These are phyloP conservation scores for Drosophila yakuba DNA, from an alignment of 1,140 invertebrate species.

Conservation along the genomic window DNA sequence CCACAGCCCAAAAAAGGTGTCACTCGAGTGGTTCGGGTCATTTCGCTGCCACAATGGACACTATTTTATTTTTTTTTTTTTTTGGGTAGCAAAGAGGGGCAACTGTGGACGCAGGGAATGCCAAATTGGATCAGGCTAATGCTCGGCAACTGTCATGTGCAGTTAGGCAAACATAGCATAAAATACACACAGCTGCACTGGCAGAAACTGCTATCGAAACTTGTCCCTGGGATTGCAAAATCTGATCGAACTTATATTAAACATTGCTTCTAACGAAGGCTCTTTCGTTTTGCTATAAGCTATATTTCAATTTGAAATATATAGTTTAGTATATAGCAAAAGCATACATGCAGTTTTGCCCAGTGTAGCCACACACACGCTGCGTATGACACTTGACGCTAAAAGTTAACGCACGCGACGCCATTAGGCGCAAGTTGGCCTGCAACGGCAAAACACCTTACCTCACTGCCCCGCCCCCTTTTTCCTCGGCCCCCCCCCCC, in stretches of 20 bases:
- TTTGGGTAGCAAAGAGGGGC: neutral
- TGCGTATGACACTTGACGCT: constrained; percentile 65
- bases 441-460: constrained; percentile 56
- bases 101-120: constrained; percentile 5
- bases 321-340: too few relatives aligned
- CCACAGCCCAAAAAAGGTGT: constrained; percentile 45
- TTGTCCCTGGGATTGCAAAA: too few relatives aligned
- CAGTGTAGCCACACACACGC: constrained; percentile 3
- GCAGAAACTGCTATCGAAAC: neutral
- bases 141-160: constrained; percentile 78
- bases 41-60: constrained; percentile 55
- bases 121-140: constrained; percentile 80
- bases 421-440: constrained; percentile 73
- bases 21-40: constrained; percentile 48
- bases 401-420: constrained; percentile 76
- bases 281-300: too few relatives aligned
- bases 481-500: neutral
- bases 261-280: too few relatives aligned
- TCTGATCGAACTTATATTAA: too few relatives aligned
- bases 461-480: constrained; percentile 14
- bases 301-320: too few relatives aligned
- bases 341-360: too few relatives aligned
- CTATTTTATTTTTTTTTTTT: neutral
- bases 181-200: constrained; percentile 41
- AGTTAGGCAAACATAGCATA: constrained; percentile 73